These are phyloP conservation scores for Leptothorax acervorum DNA, from an alignment of 2,888 invertebrate genomes.

Conservation along the genomic window DNA sequence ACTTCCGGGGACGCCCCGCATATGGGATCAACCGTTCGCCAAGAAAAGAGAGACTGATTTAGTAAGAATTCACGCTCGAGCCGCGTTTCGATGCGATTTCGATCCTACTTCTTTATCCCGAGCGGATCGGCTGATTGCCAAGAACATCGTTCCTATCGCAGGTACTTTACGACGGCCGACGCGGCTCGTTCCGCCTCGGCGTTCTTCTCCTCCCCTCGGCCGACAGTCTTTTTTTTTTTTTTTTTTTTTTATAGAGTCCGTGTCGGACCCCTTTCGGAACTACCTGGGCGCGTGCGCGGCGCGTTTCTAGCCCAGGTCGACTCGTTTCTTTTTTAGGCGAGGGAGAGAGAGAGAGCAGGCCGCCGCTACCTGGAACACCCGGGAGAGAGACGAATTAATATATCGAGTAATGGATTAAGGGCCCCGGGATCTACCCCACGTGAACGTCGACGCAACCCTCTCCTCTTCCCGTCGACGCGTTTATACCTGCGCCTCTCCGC, in stretches of 20 bases:
- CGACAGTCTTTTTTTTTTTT: constrained; percentile 70
- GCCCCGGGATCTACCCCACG: constrained; percentile 69
- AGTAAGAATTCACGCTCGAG: constrained; percentile 6
- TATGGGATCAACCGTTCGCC: background rate
- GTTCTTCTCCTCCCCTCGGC: background rate
- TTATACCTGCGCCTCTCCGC: constrained; percentile 70
- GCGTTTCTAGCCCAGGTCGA: constrained; percentile 69
- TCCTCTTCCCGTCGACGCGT: constrained; percentile 56
- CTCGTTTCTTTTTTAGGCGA: constrained; percentile 47
- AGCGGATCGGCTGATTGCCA: constrained; percentile 1
- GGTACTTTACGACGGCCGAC: constrained; percentile 68
- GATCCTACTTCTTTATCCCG: constrained; percentile 22
- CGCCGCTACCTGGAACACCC: constrained; percentile 74
- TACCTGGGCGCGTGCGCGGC: constrained; percentile 83
- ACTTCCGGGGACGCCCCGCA: background rate
- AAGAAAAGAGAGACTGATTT: constrained; percentile 5
- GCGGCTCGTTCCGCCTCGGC: background rate
- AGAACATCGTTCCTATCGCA: constrained; percentile 56
- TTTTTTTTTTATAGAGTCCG: constrained; percentile 69
- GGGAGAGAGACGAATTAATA: constrained; percentile 79
- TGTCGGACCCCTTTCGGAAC: constrained; percentile 76
- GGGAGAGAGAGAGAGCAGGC: background rate
- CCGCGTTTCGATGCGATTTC: background rate
- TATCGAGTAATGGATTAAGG: constrained; percentile 80
- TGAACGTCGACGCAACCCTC: constrained; percentile 68